Base-by-base conservation (phyloP, 2,113 vertebrate genomes). In the Ptychochromis oligacanthus region DNA sequence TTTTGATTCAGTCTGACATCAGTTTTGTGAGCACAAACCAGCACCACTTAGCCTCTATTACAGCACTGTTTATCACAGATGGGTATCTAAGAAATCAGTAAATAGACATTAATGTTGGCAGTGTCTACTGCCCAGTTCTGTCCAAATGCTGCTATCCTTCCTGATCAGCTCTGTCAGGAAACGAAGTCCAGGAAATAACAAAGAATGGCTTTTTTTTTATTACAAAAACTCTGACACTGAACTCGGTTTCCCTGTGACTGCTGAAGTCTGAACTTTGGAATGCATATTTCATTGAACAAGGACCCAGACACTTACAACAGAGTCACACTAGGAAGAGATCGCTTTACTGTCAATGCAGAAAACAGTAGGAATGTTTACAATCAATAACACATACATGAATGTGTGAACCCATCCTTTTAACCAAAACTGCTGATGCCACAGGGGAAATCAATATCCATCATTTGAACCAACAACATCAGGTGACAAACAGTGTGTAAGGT, bases 1-100 rank as follows among this genome's bases (percentile, higher is more conserved):
- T 79, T 61, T 79, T 49, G 76, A 86, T 74, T 74, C 75, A 77
- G 17, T 65, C 62, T 64, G 79, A 87, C 81, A 46, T 88, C 56
- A 20, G 78, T 80, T 84, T 70, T 75, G 58, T 74, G 49, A 81
- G 59, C 59, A 57, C 22, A 31, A 79, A 65, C 24, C 22, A 56
- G 34, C 7, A 5, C 7, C n/a, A 88, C 81, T 40, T 56, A 46
- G 40, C 49, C 79, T 54, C 36, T 70, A 24, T 20, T 72, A 36
- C 6, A 43, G 24, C 28, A 17, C 20, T 55, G 18, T 83, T 81
- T 79, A 79, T 43, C 28, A 56, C 77, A 24, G 60, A 67, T 4
- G 24, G 54, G 26, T 56, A 56, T 59, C 28, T n/a, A 40, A 28
- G 28, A 81, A 61, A 64, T 78, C 34, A 78, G 24, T 52, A 34